Evolutionary conservation across 1,140 invertebrate genomes (phyloP).

Genomic region (Chymomyza costata): DNA sequence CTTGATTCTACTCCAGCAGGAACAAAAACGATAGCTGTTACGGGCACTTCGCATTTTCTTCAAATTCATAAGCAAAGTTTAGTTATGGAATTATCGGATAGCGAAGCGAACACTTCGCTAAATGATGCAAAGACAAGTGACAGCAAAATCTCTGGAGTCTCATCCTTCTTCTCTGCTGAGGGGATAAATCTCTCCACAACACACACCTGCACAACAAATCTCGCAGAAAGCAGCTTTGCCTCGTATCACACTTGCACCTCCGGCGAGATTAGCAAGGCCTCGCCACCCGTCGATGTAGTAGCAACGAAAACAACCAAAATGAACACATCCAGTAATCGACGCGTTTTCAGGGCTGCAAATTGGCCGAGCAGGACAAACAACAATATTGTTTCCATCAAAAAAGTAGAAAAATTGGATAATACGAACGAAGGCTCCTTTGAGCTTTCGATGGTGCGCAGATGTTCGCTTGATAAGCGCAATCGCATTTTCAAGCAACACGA

Average conservation of each 20-base stretch:
- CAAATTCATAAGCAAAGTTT: slow-evolving; percentile 37
- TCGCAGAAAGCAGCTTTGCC: slow-evolving; percentile 23
- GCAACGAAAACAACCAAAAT: no score
- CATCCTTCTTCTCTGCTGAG: slow-evolving; percentile 73
- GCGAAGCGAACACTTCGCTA: slow-evolving; percentile 29
- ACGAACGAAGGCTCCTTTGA: slow-evolving; percentile 26
- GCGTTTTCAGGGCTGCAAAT: slow-evolving; percentile 24
- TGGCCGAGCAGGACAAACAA: slow-evolving; percentile 16
- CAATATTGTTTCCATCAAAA: slow-evolving; percentile 9
- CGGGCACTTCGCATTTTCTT: slow-evolving; percentile 27
- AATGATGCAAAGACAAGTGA: slow-evolving; percentile 23
- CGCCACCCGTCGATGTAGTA: slow-evolving; percentile 6
- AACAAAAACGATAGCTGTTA: no score
- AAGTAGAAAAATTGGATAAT: slow-evolving; percentile 22
- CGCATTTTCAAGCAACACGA: slow-evolving; percentile 28
- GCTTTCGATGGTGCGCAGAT: slow-evolving; percentile 30
- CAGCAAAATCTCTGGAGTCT: slow-evolving; percentile 69
- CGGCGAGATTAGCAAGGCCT: slow-evolving; percentile 21
- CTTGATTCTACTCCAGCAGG: no score
- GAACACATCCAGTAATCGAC: neutral
- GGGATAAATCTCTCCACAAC: slow-evolving; percentile 40
- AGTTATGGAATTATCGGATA: slow-evolving; percentile 34
- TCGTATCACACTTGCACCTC: slow-evolving; percentile 40
- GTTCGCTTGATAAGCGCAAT: slow-evolving; percentile 28
- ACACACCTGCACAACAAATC: slow-evolving; percentile 4